Conservation (phyloP, 2,888 invertebrate genomes). For the Drosophila algonquin region DNA sequence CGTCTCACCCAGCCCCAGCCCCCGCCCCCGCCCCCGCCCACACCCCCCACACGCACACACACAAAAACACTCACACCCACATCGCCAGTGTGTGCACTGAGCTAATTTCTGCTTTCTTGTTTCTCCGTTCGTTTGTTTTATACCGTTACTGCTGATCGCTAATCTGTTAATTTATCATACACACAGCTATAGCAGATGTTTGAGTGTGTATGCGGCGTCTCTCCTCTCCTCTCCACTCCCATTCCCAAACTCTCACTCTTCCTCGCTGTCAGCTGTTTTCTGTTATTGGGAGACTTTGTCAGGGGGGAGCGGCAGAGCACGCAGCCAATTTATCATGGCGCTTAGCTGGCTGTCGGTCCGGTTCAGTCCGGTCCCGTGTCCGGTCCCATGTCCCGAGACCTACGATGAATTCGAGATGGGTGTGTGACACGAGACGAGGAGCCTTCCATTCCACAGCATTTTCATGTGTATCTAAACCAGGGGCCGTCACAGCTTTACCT, state of each 20-base stretch:
- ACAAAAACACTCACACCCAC: not conserved
- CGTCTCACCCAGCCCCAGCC: constrained; percentile 1
- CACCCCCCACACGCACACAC: not conserved
- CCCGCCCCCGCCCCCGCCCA: too few relatives aligned
- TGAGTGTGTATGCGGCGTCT: constrained; percentile 14
- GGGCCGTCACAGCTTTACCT: too few relatives aligned
- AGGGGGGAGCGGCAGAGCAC: constrained; percentile 14
- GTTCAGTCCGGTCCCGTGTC: not conserved
- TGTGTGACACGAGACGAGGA: not conserved
- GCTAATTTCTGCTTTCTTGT: constrained; percentile 21
- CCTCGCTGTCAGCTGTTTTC: constrained; percentile 57
- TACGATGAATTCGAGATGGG: not conserved
- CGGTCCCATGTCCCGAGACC: constrained; percentile 14
- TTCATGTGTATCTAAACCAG: too few relatives aligned
- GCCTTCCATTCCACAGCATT: too few relatives aligned
- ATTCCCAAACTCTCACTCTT: not conserved
- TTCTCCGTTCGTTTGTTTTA: constrained; percentile 12
- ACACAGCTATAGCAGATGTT: constrained; percentile 43
- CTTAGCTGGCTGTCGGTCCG: constrained; percentile 19
- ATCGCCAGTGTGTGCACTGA: constrained; percentile 1
- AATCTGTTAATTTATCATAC: constrained; percentile 75
- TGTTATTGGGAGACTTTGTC: not conserved
- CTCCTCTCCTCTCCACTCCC: constrained; percentile 5
- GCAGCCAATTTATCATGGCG: constrained; percentile 61
- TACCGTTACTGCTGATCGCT: constrained; percentile 66